Conservation (phyloP, 2,797 vertebrate species). For the Perodicticus potto region DNA sequence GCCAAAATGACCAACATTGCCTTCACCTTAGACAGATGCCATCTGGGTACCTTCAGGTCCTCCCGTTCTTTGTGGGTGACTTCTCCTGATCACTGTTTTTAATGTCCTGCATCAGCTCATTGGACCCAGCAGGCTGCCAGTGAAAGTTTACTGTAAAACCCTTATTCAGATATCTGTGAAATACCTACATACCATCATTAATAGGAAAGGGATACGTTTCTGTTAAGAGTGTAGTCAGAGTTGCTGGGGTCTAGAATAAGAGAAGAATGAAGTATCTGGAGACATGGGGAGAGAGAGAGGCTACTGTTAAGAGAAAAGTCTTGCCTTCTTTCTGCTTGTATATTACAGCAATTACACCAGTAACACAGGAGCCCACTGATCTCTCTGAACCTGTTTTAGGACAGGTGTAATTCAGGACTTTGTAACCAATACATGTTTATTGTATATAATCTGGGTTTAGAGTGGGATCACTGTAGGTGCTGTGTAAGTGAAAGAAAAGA, state of each 20-base stretch:
- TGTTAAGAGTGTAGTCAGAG: not conserved
- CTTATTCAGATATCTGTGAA: not conserved
- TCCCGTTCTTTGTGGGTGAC: not conserved
- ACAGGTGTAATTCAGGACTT: not conserved
- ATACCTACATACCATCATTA: not conserved
- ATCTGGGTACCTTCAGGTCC: not conserved
- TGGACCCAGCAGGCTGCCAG: not conserved
- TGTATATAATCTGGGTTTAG: not conserved
- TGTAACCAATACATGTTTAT: not conserved
- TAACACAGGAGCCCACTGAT: not conserved
- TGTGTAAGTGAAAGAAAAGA: constrained; percentile 7
- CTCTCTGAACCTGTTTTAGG: not conserved
- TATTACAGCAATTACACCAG: not conserved
- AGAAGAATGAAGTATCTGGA: not conserved
- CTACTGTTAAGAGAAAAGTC: not conserved
- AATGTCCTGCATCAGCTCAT: not conserved
- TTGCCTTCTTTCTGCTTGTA: not conserved
- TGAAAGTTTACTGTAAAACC: not conserved
- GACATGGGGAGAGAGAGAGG: not conserved
- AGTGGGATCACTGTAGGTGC: not conserved
- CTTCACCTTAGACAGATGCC: not conserved
- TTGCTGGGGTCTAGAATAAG: constrained; percentile 20
- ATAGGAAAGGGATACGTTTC: not conserved
- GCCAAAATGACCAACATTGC: not conserved
- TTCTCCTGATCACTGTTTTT: not conserved